Conservation (phyloP, 2,113 vertebrate genomes). For the Alectura lathami region DNA sequence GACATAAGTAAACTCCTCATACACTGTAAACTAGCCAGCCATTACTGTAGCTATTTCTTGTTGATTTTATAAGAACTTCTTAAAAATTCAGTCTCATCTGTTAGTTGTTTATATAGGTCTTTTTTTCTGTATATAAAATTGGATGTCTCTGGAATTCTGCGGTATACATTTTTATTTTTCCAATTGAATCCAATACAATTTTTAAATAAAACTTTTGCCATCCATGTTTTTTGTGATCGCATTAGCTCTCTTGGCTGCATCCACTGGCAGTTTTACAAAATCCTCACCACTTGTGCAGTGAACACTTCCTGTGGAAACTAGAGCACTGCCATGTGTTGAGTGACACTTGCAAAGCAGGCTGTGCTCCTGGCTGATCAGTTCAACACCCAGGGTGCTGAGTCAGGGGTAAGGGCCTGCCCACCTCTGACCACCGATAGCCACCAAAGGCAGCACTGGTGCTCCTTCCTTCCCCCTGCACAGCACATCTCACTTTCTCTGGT, state of each 20-base stretch:
- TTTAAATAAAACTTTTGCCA: neutral
- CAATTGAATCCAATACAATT: neutral
- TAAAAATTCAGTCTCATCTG: neutral
- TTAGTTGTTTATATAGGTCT: neutral
- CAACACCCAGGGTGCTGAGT: neutral
- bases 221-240: neutral
- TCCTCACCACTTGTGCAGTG: rapidly evolving
- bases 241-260: neutral
- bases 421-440: neutral
- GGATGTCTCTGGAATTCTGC: neutral
- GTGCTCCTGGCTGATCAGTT: neutral
- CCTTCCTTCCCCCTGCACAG: neutral
- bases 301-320: neutral
- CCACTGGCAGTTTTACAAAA: neutral
- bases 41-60: neutral
- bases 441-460: neutral
- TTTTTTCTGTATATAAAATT: neutral
- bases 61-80: neutral
- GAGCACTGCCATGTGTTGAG: neutral
- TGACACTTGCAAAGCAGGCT: neutral
- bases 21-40: neutral
- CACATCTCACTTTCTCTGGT: neutral
- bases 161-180: neutral
- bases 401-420: rapidly evolving
- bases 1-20: neutral